These are phyloP conservation scores for Parascotia fuliginaria DNA, from an alignment of 2,888 invertebrate species.

Conservation along the genomic window DNA sequence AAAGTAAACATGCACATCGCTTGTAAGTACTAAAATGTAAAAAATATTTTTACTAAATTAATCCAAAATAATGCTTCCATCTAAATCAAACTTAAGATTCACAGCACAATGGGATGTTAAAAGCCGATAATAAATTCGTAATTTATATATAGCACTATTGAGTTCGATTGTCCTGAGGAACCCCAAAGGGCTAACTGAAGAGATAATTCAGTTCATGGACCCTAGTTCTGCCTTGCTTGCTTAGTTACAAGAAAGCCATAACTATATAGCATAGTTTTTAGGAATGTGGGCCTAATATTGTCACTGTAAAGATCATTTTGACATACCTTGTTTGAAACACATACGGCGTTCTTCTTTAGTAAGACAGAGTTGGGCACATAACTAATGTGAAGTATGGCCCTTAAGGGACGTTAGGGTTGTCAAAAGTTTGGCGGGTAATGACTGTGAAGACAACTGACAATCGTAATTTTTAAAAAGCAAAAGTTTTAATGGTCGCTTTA, in stretches of 20 bases:
- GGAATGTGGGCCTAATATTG: no score
- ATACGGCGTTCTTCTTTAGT: no score
- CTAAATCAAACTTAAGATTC: constrained; percentile 36
- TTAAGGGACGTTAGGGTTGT: constrained; percentile 53
- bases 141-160: constrained; percentile 44
- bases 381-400: constrained; percentile 67
- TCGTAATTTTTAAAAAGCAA: not conserved
- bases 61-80: not conserved
- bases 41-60: no score
- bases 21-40: no score
- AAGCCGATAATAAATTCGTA: constrained; percentile 40
- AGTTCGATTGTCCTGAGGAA: constrained; percentile 40
- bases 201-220: constrained; percentile 57
- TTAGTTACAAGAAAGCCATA: no score
- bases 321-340: no score
- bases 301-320: no score
- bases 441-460: constrained; percentile 4
- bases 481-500: not conserved
- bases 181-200: constrained; percentile 37
- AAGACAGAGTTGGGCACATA: constrained; percentile 55
- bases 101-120: constrained; percentile 26
- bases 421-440: constrained; percentile 30
- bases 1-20: no score
- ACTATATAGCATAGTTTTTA: no score
- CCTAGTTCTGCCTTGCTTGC: no score